Conservation (phyloP, 2,888 invertebrate genomes). For the Drosophila nr. medialis region DNA sequence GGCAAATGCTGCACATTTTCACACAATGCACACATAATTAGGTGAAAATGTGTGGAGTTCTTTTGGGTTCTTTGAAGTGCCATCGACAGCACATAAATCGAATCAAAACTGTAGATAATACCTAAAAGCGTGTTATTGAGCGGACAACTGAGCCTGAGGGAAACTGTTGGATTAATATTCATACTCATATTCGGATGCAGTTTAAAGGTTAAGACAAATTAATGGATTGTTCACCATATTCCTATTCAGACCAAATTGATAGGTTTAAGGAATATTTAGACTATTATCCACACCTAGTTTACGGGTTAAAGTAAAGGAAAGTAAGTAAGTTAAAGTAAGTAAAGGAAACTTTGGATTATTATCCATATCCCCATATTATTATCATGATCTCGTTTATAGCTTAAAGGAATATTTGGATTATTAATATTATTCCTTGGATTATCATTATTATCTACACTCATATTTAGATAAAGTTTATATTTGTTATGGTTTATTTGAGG, state of each 20-base stretch:
- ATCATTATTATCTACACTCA: neutral
- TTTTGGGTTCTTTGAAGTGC: slow-evolving; percentile 10
- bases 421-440: neutral
- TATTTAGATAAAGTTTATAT: neutral
- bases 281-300: neutral
- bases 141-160: neutral
- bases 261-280: neutral
- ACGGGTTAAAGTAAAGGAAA: neutral
- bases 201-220: neutral
- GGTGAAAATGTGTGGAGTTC: slow-evolving; percentile 19
- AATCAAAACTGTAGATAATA: slow-evolving; percentile 12
- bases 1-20: slow-evolving; percentile 23
- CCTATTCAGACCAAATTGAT: neutral
- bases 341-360: neutral
- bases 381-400: neutral
- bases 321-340: no score
- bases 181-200: neutral
- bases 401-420: neutral
- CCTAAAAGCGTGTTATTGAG: neutral
- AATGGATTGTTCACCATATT: neutral
- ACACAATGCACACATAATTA: slow-evolving; percentile 44
- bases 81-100: slow-evolving; percentile 30
- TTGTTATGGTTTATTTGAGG: neutral
- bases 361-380: neutral
- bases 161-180: neutral